Conservation (phyloP, 2,113 vertebrate genomes). For the Macroglossus sobrinus region DNA sequence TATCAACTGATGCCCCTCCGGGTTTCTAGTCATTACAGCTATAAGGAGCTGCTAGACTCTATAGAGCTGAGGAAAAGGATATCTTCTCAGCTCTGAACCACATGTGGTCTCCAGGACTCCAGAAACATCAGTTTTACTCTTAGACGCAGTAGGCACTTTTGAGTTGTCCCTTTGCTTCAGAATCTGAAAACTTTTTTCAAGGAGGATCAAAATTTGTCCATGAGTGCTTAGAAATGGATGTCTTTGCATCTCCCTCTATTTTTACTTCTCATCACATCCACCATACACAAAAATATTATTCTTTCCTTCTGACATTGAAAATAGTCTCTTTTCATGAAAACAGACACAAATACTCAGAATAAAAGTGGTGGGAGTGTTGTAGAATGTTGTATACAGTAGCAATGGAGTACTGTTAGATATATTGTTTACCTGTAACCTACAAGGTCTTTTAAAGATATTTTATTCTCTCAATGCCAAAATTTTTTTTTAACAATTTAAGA, state of each 20-base stretch:
- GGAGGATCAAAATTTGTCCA: not conserved
- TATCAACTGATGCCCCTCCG: fast-evolving
- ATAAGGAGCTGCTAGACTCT: fast-evolving
- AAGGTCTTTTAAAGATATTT: not conserved
- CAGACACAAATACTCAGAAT: not conserved
- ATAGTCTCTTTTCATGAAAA: not conserved
- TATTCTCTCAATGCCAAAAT: not conserved
- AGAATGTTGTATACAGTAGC: not conserved
- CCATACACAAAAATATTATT: not conserved
- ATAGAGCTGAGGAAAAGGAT: not conserved
- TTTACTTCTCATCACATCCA: not conserved
- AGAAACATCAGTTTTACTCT: not conserved
- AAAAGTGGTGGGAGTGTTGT: not conserved
- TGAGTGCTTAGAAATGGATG: not conserved
- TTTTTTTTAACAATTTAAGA: not conserved
- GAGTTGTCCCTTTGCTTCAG: not conserved
- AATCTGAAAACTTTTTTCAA: not conserved
- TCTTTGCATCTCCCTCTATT: not conserved
- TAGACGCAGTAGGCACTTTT: not conserved
- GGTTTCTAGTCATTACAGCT: not conserved
- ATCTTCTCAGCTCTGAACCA: not conserved
- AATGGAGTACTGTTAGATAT: not conserved
- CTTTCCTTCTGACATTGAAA: not conserved
- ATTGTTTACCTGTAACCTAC: not conserved
- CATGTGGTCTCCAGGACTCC: fast-evolving